phyloP scores from a whole-genome alignment of 2,888 invertebrate genomes.

The Acrocyrtus sp. region DNA sequence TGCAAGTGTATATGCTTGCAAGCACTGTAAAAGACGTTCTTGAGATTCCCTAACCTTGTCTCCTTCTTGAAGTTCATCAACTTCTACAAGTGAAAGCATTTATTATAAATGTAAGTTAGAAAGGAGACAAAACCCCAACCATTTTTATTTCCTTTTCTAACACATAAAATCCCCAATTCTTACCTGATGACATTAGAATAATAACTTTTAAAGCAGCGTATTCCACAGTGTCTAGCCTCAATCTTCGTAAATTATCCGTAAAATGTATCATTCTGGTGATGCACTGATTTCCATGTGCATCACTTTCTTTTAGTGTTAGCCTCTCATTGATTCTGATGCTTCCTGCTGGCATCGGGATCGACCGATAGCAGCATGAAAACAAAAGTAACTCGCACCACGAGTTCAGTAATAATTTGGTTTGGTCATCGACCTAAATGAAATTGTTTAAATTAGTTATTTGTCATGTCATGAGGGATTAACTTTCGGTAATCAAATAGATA shows the following conservation, averaged over 20 bases:
- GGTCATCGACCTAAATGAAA: conserved; percentile 88
- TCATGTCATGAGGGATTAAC: background rate
- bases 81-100: conserved; percentile 74
- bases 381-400: conserved; percentile 95
- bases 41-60: conserved; percentile 94
- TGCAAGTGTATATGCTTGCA: conserved; percentile 89
- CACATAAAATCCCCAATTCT: conserved; percentile 56
- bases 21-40: conserved; percentile 90
- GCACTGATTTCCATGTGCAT: conserved; percentile 70
- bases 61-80: conserved; percentile 91
- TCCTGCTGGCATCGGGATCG: conserved; percentile 63
- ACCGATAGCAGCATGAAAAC: conserved; percentile 94
- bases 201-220: conserved; percentile 97
- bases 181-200: conserved; percentile 90
- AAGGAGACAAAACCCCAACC: background rate
- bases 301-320: conserved; percentile 63
- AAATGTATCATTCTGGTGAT: conserved; percentile 95
- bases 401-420: conserved; percentile 95
- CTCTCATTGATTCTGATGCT: conserved; percentile 64
- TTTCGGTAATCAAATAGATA: too few relatives aligned
- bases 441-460: conserved; percentile 15
- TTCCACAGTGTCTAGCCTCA: conserved; percentile 94
- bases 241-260: conserved; percentile 88
- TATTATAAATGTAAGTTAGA: background rate
- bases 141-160: background rate